Percentiles rank a stretch among this genome's conserved stretches.
phyloP scores from a whole-genome alignment of 23 tunicate genomes.

The Styela plicata region DNA sequence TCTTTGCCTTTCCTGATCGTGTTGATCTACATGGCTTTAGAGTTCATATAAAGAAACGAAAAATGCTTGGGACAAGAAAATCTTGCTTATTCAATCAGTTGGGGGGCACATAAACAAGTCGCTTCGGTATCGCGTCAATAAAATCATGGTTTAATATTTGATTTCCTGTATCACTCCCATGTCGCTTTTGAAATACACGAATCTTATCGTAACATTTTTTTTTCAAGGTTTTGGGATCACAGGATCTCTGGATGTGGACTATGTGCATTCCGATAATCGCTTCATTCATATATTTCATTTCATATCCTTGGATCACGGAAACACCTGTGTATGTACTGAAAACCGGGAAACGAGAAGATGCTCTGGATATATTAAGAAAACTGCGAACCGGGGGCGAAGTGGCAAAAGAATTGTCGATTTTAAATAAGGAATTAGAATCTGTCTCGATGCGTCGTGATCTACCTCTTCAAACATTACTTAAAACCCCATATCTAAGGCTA shows the following conservation, averaged over 20 bases:
- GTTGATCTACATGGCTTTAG: too few relatives aligned
- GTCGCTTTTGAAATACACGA: too few relatives aligned
- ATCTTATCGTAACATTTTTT: too few relatives aligned
- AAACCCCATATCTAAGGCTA: neutral
- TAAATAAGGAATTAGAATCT: neutral
- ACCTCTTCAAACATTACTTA: neutral
- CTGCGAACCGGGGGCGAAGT: slow-evolving; percentile 4
- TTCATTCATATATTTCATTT: neutral
- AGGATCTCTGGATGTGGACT: slow-evolving; percentile 24
- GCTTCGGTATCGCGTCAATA: too few relatives aligned
- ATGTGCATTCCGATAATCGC: neutral
- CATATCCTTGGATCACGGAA: slow-evolving; percentile 18
- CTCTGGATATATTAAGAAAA: slow-evolving; percentile 5
- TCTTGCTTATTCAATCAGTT: too few relatives aligned
- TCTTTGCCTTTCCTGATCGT: too few relatives aligned
- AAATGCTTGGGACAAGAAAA: too few relatives aligned
- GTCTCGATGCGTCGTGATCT: neutral
- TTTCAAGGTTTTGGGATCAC: slow-evolving; percentile 20
- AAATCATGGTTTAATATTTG: too few relatives aligned
- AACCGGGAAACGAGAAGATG: neutral
- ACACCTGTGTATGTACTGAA: slow-evolving; percentile 7
- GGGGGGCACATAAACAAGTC: too few relatives aligned
- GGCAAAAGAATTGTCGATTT: neutral
- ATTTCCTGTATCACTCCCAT: too few relatives aligned
- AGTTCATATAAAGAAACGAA: too few relatives aligned